Percentiles rank a stretch among this genome's conserved stretches.
These are phyloP conservation scores for Rhopalosiphum padi DNA, from an alignment of 1,140 invertebrate species.

Conservation along the genomic window DNA sequence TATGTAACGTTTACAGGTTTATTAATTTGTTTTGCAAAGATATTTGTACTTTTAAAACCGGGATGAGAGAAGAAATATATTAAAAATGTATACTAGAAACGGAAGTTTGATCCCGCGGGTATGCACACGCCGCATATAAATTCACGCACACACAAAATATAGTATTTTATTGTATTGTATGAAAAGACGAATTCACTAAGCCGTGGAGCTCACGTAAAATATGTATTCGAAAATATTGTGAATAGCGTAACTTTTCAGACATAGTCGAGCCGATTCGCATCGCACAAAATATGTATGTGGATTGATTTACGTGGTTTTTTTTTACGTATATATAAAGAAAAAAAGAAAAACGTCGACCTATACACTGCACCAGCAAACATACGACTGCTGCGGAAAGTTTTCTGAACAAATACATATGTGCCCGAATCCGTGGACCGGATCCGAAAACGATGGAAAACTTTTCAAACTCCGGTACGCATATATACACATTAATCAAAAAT, in stretches of 20 bases:
- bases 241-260: slow-evolving; percentile 39
- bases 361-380: background rate
- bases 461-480: background rate
- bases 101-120: background rate
- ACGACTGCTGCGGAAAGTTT: slow-evolving; percentile 5
- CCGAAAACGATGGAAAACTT: slow-evolving; percentile 37
- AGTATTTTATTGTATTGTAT: background rate
- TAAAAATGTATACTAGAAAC: background rate
- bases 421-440: slow-evolving; percentile 22
- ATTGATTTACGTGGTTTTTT: slow-evolving; percentile 46
- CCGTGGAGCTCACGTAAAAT: background rate
- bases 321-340: background rate
- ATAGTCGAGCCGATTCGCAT: background rate
- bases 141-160: background rate
- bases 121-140: background rate
- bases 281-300: background rate
- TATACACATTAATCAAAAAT: background rate
- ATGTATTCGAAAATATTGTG: background rate
- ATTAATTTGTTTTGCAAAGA: background rate
- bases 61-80: background rate
- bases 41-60: background rate
- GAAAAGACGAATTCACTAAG: background rate
- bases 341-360: background rate
- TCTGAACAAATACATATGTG: slow-evolving; percentile 37
- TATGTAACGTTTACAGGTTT: background rate